Base-by-base conservation (phyloP, 37 sponge, comb jelly and placozoan genomes). In the Chondrilla cf. caribensis region DNA sequence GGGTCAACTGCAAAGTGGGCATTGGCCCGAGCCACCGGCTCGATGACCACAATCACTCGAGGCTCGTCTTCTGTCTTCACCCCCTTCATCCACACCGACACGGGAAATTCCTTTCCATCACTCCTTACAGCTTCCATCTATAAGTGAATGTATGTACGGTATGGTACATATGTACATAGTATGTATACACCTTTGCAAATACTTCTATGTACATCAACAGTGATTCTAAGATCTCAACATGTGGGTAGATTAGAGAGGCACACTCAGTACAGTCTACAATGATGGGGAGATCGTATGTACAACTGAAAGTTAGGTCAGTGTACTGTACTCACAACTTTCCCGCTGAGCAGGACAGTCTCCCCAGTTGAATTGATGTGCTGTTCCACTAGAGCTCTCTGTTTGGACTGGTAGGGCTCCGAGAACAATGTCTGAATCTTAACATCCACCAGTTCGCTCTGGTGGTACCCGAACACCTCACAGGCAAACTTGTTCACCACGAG, bases 31-130 rank as follows among this genome's bases (percentile, higher is more conserved):
- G 89, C 93, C n/a, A 96, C 97, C 54, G 94, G 97, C 43, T 96
- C 97, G 3, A 96, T 87, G 58, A 96, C 92, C 11, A 90, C 87
- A 71, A 96, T 96, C 38, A 91, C 86, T 36, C 92, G 41, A 0
- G 82, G 81, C 9, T 88, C 39, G 25, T 38, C 38, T 18, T 79
- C 79, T 6, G 39, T 43, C 9, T 79, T 59, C 15, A 94, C 82
- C 42, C 42, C 82, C 84, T 93, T 96, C 94, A 96, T 90, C 97
- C 97, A 96, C 80, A 96, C 89, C 0, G 94, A 93, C 58, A 96
- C 94, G 33, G 97, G 94, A 68, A 96, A 91, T 81, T 86, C 84
- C 5, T 58, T 62, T 0, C 92, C 94, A 81, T 77, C 68, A n/a
- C 83, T 51, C 9, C 85, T 81, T 32, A 93, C 70, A 38, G 94